phyloP scores from a whole-genome alignment of 2,888 invertebrate genomes.

The Amiota communis region DNA sequence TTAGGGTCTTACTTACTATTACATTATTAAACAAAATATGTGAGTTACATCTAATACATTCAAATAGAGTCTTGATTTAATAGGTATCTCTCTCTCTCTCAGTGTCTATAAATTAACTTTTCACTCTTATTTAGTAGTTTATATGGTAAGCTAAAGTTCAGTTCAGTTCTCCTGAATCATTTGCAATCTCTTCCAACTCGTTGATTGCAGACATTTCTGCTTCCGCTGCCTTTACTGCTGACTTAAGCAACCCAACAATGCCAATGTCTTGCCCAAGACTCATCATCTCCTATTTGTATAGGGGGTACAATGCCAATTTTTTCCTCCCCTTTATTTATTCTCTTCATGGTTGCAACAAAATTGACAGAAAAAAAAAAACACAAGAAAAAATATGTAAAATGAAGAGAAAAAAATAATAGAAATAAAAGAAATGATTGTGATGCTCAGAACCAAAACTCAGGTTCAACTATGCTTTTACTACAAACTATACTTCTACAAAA shows the following conservation, averaged over 20 bases:
- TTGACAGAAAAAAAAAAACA: background rate
- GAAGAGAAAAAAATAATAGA: slow-evolving; percentile 2
- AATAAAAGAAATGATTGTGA: slow-evolving; percentile 5
- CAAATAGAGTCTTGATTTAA: background rate
- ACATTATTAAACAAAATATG: background rate
- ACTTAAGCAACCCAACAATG: background rate
- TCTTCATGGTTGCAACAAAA: slow-evolving; percentile 7
- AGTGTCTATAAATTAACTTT: background rate
- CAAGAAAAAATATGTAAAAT: background rate
- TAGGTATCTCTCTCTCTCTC: too few species aligned
- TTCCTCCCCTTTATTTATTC: background rate
- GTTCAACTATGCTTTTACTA: too few species aligned
- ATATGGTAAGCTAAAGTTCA: background rate
- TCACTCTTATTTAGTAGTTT: background rate
- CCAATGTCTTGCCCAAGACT: too few species aligned
- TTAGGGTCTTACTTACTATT: too few species aligned
- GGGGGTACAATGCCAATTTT: background rate
- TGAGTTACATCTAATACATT: background rate
- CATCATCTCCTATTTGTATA: too few species aligned
- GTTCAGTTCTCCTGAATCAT: too few species aligned
- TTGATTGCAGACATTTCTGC: background rate
- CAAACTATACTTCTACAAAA: too few species aligned
- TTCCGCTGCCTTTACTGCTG: background rate
- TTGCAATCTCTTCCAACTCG: slow-evolving; percentile 5
- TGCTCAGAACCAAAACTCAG: background rate